Evolutionary conservation across 2,888 invertebrate genomes (phyloP).

Genomic region (Alcis repandata): DNA sequence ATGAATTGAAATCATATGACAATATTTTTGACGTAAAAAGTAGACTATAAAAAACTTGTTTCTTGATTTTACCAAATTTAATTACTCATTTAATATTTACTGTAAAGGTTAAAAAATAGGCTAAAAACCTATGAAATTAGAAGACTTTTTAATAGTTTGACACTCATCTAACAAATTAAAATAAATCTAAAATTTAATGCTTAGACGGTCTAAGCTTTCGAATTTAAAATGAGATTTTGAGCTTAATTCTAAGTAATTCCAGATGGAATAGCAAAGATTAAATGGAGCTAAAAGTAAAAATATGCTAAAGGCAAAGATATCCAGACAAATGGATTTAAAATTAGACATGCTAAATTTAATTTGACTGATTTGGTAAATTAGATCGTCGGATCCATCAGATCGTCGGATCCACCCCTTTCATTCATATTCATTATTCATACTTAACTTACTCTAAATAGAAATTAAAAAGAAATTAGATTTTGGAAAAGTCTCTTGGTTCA

Average conservation of each 20-base stretch:
- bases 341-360: not conserved
- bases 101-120: not conserved
- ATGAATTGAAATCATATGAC: no score
- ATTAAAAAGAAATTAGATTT: no score
- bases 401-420: no score
- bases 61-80: no score
- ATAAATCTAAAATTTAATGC: not conserved
- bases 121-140: not conserved
- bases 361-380: not conserved
- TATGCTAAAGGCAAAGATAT: not conserved
- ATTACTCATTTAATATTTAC: no score
- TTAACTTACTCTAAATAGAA: no score
- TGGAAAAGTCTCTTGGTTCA: no score
- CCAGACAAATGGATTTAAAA: slow-evolving; percentile 6
- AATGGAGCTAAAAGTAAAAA: not conserved
- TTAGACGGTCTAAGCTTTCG: slow-evolving; percentile 15
- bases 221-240: slow-evolving; percentile 25
- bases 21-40: no score
- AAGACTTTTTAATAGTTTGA: slow-evolving; percentile 6
- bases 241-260: slow-evolving; percentile 1
- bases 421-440: no score
- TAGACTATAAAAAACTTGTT: no score
- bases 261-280: not conserved
- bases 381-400: no score
- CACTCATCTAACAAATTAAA: slow-evolving; percentile 1